Evolutionary conservation across 2,797 vertebrate species (phyloP).

Genomic region (Hypotaenidia philippensis): DNA sequence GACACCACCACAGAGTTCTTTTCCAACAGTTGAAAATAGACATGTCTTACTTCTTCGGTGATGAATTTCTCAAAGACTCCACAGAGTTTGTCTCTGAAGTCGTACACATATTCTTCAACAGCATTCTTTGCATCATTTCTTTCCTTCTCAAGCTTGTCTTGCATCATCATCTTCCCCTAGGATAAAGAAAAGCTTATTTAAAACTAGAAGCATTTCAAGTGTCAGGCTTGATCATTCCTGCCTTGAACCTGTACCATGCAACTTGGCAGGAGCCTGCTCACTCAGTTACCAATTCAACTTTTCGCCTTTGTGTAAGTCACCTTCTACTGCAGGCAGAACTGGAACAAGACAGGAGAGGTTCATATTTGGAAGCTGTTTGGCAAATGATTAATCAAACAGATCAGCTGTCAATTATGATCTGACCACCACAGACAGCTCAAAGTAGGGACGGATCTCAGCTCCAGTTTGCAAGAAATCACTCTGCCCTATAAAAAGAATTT

Average conservation of each 20-base stretch:
- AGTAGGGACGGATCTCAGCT: not conserved
- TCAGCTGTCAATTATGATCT: not conserved
- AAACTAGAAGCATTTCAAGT: not conserved
- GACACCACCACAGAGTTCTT: not conserved
- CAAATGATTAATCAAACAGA: not conserved
- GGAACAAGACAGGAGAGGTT: rapidly evolving
- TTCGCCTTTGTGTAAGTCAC: not conserved
- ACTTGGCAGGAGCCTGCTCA: not conserved
- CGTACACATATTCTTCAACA: slow-evolving; percentile 95
- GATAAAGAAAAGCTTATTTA: not conserved
- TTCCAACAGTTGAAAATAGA: not conserved
- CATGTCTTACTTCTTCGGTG: slow-evolving; percentile 86
- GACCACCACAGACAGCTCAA: not conserved
- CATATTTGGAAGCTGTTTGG: not conserved
- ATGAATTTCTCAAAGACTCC: slow-evolving; percentile 90
- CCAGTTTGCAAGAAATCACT: not conserved
- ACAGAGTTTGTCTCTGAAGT: slow-evolving; percentile 91
- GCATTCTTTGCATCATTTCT: slow-evolving; percentile 94
- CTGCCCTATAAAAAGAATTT: not conserved
- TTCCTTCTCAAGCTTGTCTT: slow-evolving; percentile 95
- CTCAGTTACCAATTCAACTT: not conserved
- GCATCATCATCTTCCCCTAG: slow-evolving; percentile 93
- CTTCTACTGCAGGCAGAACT: not conserved
- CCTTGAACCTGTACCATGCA: not conserved
- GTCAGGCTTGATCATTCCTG: not conserved